Percentiles rank a stretch among this genome's conserved stretches.
Evolutionary conservation across 1,140 invertebrate species (phyloP).

Genomic region (Contarinia nasturtii): DNA sequence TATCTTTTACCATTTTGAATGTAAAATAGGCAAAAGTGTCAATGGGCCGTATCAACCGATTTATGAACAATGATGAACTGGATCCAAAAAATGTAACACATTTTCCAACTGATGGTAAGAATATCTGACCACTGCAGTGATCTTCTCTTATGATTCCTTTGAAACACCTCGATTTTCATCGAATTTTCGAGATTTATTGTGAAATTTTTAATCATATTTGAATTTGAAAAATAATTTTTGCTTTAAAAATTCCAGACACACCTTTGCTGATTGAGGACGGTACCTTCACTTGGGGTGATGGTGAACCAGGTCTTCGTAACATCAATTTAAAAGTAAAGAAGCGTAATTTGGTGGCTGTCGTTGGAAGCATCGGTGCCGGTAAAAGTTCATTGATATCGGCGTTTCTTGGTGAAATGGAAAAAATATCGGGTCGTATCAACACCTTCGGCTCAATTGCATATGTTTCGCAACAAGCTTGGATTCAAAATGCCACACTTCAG

Average conservation of each 20-base stretch:
- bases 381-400: conserved; percentile 65
- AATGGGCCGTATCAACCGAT: conserved; percentile 69
- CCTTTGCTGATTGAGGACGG: conserved; percentile 61
- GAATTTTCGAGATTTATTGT: background rate
- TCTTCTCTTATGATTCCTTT: no score
- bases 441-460: conserved; percentile 61
- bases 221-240: background rate
- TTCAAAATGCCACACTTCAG: conserved; percentile 65
- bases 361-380: conserved; percentile 66
- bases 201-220: no score
- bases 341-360: conserved; percentile 52
- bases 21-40: conserved; percentile 48
- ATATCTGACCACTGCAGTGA: no score
- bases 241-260: background rate
- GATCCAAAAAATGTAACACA: conserved; percentile 56
- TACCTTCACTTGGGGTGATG: conserved; percentile 53
- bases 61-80: conserved; percentile 73
- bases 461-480: conserved; percentile 79
- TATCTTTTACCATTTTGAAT: no score
- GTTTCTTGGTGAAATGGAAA: conserved; percentile 68
- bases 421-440: conserved; percentile 47
- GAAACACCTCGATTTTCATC: background rate
- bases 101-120: conserved; percentile 51
- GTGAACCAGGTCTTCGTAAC: conserved; percentile 40
- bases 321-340: conserved; percentile 50